phyloP scores from a whole-genome alignment of 2,888 invertebrate species.

The Esperia sulphurella region DNA sequence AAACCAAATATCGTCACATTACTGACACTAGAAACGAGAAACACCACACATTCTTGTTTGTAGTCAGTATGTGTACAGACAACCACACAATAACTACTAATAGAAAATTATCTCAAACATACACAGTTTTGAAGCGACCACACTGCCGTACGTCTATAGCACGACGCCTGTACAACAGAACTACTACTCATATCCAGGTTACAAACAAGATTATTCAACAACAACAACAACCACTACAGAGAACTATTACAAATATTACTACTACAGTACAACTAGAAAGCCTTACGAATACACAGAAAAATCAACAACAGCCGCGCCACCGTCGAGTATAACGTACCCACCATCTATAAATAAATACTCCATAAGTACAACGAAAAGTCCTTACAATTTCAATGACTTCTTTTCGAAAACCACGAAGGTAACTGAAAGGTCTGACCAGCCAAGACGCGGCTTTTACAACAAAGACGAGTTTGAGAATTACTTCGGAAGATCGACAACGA shows the following conservation, averaged over 20 bases:
- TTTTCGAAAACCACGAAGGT: conserved; percentile 53
- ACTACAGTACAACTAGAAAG: conserved; percentile 31
- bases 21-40: conserved; percentile 44
- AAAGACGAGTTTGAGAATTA: conserved; percentile 60
- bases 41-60: conserved; percentile 41
- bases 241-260: conserved; percentile 43
- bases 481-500: conserved; percentile 72
- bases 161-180: conserved; percentile 44
- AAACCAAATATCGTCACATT: conserved; percentile 26
- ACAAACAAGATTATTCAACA: conserved; percentile 21
- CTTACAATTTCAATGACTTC: conserved; percentile 75
- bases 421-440: conserved; percentile 30
- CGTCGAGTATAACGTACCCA: conserved; percentile 26
- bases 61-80: conserved; percentile 49
- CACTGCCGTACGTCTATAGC: conserved; percentile 66
- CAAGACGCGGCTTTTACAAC: conserved; percentile 56
- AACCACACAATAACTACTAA: conserved; percentile 40
- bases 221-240: conserved; percentile 38
- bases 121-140: conserved; percentile 68
- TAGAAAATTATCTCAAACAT: conserved; percentile 40
- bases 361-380: conserved; percentile 75
- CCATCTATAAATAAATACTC: conserved; percentile 62
- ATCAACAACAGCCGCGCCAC: conserved; percentile 19
- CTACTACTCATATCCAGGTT: conserved; percentile 17
- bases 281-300: conserved; percentile 7